Conservation (phyloP, 2,113 vertebrate species). For the Pelecanoides urinatrix region DNA sequence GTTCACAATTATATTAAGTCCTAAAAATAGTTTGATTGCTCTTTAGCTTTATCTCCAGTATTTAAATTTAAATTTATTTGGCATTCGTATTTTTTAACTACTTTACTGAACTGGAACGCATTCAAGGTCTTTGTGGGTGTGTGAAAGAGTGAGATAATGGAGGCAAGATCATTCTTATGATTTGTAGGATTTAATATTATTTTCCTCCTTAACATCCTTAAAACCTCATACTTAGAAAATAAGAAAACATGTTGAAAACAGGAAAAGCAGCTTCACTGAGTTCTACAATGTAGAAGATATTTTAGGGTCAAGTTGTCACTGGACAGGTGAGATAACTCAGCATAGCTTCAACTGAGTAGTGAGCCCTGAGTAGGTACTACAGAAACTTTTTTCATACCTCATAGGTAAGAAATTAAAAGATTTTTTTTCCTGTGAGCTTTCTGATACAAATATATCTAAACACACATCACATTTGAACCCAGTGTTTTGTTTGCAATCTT, state of each 20-base stretch:
- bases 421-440: not conserved
- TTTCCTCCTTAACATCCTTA: not conserved
- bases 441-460: not conserved
- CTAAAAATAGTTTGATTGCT: not conserved
- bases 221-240: not conserved
- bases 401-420: not conserved
- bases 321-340: not conserved
- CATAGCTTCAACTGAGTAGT: not conserved
- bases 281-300: not conserved
- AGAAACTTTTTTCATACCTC: not conserved
- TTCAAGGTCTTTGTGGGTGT: not conserved
- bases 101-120: not conserved
- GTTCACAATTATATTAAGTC: not conserved
- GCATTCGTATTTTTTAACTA: not conserved
- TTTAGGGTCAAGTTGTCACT: not conserved
- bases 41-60: not conserved
- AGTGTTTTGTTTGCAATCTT: not conserved
- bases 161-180: not conserved
- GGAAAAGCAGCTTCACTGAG: not conserved
- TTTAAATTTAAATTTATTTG: not conserved
- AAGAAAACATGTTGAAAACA: not conserved
- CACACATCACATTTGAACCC: not conserved
- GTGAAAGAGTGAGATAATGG: not conserved
- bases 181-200: not conserved
- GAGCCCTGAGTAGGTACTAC: not conserved